Evolutionary conservation across 2,888 invertebrate species (phyloP).

Genomic region (Campopleginae sp.): DNA sequence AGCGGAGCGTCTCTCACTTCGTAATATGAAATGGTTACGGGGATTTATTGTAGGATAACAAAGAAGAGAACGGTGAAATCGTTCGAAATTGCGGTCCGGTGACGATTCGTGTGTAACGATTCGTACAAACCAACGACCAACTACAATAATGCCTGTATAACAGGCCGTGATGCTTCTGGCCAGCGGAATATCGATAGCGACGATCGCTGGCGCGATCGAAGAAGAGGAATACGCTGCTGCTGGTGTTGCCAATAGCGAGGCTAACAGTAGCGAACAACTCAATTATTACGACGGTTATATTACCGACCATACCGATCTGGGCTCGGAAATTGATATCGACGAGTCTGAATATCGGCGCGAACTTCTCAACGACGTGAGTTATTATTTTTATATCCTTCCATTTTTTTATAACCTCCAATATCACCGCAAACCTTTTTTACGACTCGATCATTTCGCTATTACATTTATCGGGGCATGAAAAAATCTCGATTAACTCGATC

Average conservation of each 20-base stretch:
- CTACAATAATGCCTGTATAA: slow-evolving; percentile 70
- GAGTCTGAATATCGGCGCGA: slow-evolving; percentile 91
- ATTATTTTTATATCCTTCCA: slow-evolving; percentile 62
- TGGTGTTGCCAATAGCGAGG: slow-evolving; percentile 80
- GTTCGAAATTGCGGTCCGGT: slow-evolving; percentile 46
- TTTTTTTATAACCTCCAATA: slow-evolving; percentile 2
- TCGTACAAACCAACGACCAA: slow-evolving; percentile 16
- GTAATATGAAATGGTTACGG: slow-evolving; percentile 11
- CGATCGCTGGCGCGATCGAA: slow-evolving; percentile 82
- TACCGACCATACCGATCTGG: slow-evolving; percentile 92
- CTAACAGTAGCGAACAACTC: slow-evolving; percentile 76
- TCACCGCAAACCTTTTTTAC: too few relatives aligned
- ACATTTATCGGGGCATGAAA: too few relatives aligned
- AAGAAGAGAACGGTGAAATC: slow-evolving; percentile 35
- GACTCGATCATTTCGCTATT: too few relatives aligned
- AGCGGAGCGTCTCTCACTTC: not conserved
- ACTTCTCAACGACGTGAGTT: slow-evolving; percentile 92
- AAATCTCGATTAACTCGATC: too few relatives aligned
- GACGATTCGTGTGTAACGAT: slow-evolving; percentile 50
- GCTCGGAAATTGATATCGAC: slow-evolving; percentile 88
- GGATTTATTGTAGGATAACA: slow-evolving; percentile 32
- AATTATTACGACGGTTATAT: slow-evolving; percentile 86
- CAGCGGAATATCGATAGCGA: slow-evolving; percentile 81
- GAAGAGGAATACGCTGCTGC: slow-evolving; percentile 78
- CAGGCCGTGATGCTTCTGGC: slow-evolving; percentile 80